Percentiles rank a stretch among this genome's conserved stretches.
These are phyloP conservation scores for Columbina picui DNA, from an alignment of 2,113 vertebrate species.

Conservation along the genomic window DNA sequence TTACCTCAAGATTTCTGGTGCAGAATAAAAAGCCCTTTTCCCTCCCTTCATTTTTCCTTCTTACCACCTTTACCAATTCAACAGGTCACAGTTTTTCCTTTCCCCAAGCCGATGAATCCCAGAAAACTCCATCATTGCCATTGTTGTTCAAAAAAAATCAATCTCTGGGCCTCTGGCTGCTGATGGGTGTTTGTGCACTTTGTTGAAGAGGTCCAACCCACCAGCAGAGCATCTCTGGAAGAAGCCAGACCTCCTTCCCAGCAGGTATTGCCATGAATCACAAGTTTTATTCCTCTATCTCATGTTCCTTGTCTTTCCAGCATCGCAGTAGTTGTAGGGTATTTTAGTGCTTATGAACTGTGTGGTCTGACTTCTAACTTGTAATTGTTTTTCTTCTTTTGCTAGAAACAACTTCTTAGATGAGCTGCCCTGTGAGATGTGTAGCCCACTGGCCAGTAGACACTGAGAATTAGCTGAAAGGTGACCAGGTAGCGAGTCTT, in stretches of 20 bases:
- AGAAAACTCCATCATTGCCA: background rate
- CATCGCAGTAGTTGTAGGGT: background rate
- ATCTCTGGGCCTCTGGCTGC: background rate
- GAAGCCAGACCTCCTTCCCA: background rate
- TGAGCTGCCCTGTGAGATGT: background rate
- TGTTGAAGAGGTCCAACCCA: slow-evolving; percentile 2
- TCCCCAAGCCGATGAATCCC: background rate
- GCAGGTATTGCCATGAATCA: background rate
- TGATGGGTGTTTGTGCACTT: background rate
- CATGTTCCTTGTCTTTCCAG: background rate
- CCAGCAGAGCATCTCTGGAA: slow-evolving; percentile 8
- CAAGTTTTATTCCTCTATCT: background rate
- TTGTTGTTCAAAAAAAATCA: background rate
- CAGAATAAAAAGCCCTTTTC: background rate
- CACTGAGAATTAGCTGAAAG: background rate
- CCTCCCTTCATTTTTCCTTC: background rate
- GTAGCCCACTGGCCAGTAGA: background rate
- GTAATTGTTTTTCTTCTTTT: background rate
- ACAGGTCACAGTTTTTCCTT: background rate
- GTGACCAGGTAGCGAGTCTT: background rate
- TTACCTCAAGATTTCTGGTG: background rate
- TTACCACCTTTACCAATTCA: background rate
- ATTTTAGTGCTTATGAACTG: background rate
- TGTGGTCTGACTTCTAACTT: background rate
- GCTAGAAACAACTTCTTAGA: background rate